Evolutionary conservation across 2,888 invertebrate species (phyloP), one percentile per base, ranked within the genome.

Genomic region (Keiferia lycopersicella): DNA sequence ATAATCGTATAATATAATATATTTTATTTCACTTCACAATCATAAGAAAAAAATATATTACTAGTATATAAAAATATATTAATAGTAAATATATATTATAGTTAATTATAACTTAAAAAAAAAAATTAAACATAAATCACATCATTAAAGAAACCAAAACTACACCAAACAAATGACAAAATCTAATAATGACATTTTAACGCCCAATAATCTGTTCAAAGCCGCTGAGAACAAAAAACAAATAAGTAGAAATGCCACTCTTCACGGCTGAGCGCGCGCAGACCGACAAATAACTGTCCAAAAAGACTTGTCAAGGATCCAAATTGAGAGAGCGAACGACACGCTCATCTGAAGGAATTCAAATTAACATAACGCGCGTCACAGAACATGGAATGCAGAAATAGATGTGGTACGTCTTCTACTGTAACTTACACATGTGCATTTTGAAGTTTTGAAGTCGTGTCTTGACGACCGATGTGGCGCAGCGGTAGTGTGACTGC

Each of bases 341-440:
- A 50, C 16, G 59, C 51, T 60, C 34, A 53, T 67, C 61, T 65
- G 57, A 63, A 71, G 70, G 74, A 73, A 75, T 75, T 73, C 72
- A 68, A 74, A 75, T 75, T 75, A 74, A 71, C 62, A 72, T 73
- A 56, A 50, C 62, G 62, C 53, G 58, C 53, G 59, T 65, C 65
- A 69, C 61, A 61, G 56, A 65, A 57, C 64, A 58, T 16, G 56
- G 56, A 56, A 56, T 2, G 34, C 1, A n/a, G 10, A 56, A 14
- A 41, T 41, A 14, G 14, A 41, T 2, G 11, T 41, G 12, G 12
- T 2, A 41, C 14, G 6, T 34, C 8, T 4, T 10, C 34, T 10
- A 10, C 8, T 34, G 8, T 34, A 34, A 1, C 34, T 30, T 34
- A 34, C 26, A 26, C 2, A 6, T 26, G 6, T 26, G 26, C 2